These are phyloP conservation scores for Sarcoramphus papa DNA, from an alignment of 2,797 vertebrate genomes.

Conservation along the genomic window DNA sequence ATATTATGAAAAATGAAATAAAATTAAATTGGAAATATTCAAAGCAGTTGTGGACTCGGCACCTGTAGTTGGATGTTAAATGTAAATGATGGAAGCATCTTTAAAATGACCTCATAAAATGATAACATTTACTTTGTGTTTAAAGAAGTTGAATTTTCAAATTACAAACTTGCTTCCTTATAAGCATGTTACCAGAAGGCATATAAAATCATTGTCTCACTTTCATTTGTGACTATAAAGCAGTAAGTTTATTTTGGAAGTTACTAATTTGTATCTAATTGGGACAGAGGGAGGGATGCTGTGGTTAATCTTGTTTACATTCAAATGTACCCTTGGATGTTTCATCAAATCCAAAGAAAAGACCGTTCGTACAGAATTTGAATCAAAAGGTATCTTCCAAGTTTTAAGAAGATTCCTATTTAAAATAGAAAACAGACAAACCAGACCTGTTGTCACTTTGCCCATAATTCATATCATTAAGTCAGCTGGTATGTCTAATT, in stretches of 20 bases:
- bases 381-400: neutral
- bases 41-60: neutral
- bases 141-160: slow-evolving; percentile 7
- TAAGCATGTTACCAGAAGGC: neutral
- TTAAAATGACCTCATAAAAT: neutral
- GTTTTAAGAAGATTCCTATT: neutral
- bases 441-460: neutral
- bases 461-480: neutral
- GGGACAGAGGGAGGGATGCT: neutral
- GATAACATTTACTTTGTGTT: neutral
- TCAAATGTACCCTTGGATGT: neutral
- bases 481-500: neutral
- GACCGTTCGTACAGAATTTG: neutral
- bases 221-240: neutral
- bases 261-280: neutral
- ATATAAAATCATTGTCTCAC: neutral
- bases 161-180: neutral
- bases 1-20: neutral
- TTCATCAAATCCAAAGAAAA: neutral
- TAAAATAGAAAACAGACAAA: neutral
- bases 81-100: neutral
- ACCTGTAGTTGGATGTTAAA: neutral
- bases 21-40: neutral
- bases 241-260: neutral
- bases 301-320: neutral